Base-by-base conservation (phyloP, 2,113 vertebrate genomes). In the Heteronetta atricapilla region DNA sequence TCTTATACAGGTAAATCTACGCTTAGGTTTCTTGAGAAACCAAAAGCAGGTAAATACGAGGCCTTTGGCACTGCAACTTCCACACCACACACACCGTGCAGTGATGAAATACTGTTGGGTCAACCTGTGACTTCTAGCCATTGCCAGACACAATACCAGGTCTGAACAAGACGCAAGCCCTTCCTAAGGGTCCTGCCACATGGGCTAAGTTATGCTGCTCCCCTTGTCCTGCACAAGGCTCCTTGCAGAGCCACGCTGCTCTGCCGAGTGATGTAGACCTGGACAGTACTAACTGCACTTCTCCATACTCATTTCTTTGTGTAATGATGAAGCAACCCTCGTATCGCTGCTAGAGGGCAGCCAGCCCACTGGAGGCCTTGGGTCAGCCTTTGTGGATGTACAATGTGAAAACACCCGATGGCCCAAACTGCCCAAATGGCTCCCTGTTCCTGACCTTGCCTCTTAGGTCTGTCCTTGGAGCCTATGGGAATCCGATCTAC, bases 1-100 rank as follows among this genome's bases (percentile, higher is more conserved):
- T 26, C 34, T 34, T 79, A 90, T 33, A 88, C 34, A 93, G 86
- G 90, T 78, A 96, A 93, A 93, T 72, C 73, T 88, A 10, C 42
- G 79, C 86, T 90, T 74, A 29, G 4, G 4, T 85, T 85, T 91
- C 90, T 82, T 76, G 89, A 89, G 94, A 82, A 94, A 68, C 21
- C 42, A 88, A 68, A n/a, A n/a, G 4, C 60, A 89, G 78, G 89
- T 89, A 94, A 94, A 89, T 72, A 55, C 22, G 2, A 80, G 50
- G 56, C 94, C 68, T 86, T 33, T 17, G 80, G 82, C 78, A 85
- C 48, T 82, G 88, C 62, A 66, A 26, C 75, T 33, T 73, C 60
- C 60, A 76, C 53, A 50, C 48, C 33, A 85, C 48, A 58, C 78
- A 73, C 76, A 44, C 10, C 69, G 40, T 0, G 3, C 38, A 22